Percentiles rank a stretch among this genome's conserved stretches.
Conservation (phyloP, 1,140 invertebrate species). For the Drosophila serrata region DNA sequence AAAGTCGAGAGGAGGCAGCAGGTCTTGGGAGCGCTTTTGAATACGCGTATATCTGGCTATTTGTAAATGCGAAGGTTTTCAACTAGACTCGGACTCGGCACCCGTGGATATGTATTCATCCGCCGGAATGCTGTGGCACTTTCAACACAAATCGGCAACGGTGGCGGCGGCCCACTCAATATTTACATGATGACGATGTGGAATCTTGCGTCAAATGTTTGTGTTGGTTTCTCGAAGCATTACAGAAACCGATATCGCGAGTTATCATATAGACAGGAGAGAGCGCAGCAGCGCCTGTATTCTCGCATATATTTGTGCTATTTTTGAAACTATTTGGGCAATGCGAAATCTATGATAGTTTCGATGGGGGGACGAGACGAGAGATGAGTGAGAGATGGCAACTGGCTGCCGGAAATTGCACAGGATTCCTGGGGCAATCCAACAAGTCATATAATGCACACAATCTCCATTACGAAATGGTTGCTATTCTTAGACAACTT, state of each 20-base stretch:
- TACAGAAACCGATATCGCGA: constrained; percentile 52
- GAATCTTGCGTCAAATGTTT: constrained; percentile 34
- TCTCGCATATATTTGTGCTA: constrained; percentile 68
- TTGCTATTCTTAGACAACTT: constrained; percentile 55
- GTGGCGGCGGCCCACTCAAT: constrained; percentile 20
- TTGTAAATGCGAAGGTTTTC: constrained; percentile 77
- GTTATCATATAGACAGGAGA: constrained; percentile 28
- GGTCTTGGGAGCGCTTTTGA: constrained; percentile 38
- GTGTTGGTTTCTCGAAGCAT: constrained; percentile 13
- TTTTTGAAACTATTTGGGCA: constrained; percentile 74
- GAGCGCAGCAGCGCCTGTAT: constrained; percentile 4
- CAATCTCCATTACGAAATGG: constrained; percentile 45
- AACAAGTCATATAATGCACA: constrained; percentile 42
- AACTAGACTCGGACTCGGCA: constrained; percentile 10
- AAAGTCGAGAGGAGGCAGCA: constrained; percentile 41
- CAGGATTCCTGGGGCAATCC: constrained; percentile 27
- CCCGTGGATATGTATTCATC: constrained; percentile 17
- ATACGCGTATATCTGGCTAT: constrained; percentile 61
- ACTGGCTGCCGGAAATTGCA: constrained; percentile 31
- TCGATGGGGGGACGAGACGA: neutral
- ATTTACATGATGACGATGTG: constrained; percentile 46
- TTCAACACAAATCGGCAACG: constrained; percentile 21
- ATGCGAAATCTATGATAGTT: constrained; percentile 40
- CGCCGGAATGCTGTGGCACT: constrained; percentile 22
- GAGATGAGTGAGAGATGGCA: constrained; percentile 11